phyloP scores from a whole-genome alignment of 2,888 invertebrate species.

The Penaeus monodon region DNA sequence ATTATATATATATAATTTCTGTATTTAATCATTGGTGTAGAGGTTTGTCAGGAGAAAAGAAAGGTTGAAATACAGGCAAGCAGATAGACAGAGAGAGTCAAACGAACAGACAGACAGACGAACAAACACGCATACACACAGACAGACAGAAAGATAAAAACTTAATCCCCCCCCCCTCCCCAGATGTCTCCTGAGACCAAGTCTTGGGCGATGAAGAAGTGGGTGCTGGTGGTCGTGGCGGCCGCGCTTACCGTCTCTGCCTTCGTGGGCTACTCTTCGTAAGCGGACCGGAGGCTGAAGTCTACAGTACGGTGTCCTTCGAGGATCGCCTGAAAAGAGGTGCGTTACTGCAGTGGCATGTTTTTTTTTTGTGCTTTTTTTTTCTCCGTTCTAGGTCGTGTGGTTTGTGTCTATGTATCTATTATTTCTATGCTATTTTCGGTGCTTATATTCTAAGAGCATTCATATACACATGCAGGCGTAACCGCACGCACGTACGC shows the following conservation, averaged over 20 bases:
- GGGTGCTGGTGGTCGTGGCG: not conserved
- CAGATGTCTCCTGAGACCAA: not conserved
- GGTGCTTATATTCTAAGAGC: not conserved
- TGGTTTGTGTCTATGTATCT: not conserved
- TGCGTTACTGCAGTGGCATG: not conserved
- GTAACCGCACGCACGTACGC: too few relatives aligned
- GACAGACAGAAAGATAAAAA: too few relatives aligned
- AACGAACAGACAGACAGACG: too few relatives aligned
- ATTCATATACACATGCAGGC: too few relatives aligned
- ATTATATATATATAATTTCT: too few relatives aligned
- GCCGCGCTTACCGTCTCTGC: not conserved
- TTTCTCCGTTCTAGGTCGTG: not conserved
- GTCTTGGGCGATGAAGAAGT: not conserved
- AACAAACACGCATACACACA: too few relatives aligned
- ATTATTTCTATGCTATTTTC: not conserved
- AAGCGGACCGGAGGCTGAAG: not conserved
- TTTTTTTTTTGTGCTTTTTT: not conserved
- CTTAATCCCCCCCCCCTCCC: too few relatives aligned
- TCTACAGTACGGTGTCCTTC: not conserved
- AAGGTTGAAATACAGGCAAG: too few relatives aligned
- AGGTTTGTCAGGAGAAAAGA: too few relatives aligned
- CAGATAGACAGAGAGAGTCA: too few relatives aligned
- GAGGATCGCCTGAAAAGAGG: constrained; percentile 43
- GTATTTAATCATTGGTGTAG: too few relatives aligned
- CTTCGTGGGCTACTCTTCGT: not conserved